A percentile compares a stretch with the other conserved stretches of the same genome.
phyloP scores from a whole-genome alignment of 2,113 vertebrate genomes.

The Ochotona curzoniae region DNA sequence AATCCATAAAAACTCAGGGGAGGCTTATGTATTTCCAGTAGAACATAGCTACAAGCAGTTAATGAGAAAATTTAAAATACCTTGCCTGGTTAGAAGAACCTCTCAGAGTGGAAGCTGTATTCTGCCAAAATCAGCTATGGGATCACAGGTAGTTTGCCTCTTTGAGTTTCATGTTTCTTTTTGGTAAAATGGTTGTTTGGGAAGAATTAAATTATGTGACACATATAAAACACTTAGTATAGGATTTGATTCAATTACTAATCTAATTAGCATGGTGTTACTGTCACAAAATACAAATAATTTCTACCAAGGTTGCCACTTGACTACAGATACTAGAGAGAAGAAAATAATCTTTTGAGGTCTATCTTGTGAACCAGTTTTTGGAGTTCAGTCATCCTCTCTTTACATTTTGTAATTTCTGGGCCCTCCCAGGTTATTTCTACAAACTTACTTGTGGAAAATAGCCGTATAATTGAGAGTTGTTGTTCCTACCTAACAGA shows the following conservation, averaged over 20 bases:
- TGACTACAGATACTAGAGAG: neutral
- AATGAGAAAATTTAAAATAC: neutral
- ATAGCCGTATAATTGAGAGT: neutral
- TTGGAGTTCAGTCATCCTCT: neutral
- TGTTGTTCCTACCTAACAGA: neutral
- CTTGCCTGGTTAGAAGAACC: neutral
- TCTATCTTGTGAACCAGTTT: neutral
- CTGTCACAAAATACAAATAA: slow-evolving; percentile 21
- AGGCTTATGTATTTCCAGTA: neutral
- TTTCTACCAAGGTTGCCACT: neutral
- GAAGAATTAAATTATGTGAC: neutral
- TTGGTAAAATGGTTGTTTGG: neutral
- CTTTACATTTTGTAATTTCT: neutral
- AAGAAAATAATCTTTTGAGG: neutral
- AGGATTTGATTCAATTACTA: neutral
- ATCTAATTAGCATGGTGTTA: neutral
- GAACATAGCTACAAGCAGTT: neutral
- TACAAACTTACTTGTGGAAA: neutral
- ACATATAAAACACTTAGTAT: neutral
- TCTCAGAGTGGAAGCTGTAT: neutral
- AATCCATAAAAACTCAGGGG: neutral
- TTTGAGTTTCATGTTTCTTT: neutral
- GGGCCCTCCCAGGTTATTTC: neutral
- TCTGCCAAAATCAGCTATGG: neutral
- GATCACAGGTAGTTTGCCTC: neutral